Conservation (phyloP, 2,888 invertebrate species). For the Cyclophora punctaria region DNA sequence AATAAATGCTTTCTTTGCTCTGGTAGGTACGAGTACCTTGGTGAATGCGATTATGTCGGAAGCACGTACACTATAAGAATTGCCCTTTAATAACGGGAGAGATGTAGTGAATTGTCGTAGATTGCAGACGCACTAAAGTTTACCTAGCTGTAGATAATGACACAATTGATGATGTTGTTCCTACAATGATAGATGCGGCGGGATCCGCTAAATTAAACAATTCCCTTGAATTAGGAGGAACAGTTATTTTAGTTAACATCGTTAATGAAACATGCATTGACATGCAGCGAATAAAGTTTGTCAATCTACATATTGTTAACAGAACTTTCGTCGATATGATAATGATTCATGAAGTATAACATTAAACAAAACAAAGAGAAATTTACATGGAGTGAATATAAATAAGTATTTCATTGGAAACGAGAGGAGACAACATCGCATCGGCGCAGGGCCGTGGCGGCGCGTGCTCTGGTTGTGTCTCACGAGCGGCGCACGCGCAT, state of each 20-base stretch:
- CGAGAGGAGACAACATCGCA: conserved; percentile 19
- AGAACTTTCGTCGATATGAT: too few relatives aligned
- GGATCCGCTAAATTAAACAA: too few relatives aligned
- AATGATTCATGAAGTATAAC: too few relatives aligned
- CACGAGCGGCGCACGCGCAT: conserved; percentile 15
- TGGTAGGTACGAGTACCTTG: conserved; percentile 37
- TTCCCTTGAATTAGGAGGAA: too few relatives aligned
- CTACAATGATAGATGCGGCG: conserved; percentile 8
- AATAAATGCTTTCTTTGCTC: conserved; percentile 34
- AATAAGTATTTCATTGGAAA: conserved; percentile 21
- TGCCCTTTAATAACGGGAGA: conserved; percentile 67
- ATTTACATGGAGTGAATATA: conserved; percentile 20
- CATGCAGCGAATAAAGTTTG: background rate
- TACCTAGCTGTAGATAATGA: conserved; percentile 69
- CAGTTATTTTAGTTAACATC: too few relatives aligned
- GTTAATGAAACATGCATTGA: too few relatives aligned
- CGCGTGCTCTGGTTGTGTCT: conserved; percentile 25
- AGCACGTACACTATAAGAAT: conserved; percentile 62
- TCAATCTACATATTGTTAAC: conserved; percentile 1
- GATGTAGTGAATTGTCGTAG: conserved; percentile 60
- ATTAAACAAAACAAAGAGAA: conserved; percentile 16
- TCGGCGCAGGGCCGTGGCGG: conserved; percentile 15
- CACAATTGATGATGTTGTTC: conserved; percentile 52
- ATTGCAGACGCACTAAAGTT: conserved; percentile 58
- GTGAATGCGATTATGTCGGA: conserved; percentile 56